Percentiles rank a stretch among this genome's conserved stretches.
Conservation (phyloP, 1,140 invertebrate genomes). For the Zaprionus ghesquierei region DNA sequence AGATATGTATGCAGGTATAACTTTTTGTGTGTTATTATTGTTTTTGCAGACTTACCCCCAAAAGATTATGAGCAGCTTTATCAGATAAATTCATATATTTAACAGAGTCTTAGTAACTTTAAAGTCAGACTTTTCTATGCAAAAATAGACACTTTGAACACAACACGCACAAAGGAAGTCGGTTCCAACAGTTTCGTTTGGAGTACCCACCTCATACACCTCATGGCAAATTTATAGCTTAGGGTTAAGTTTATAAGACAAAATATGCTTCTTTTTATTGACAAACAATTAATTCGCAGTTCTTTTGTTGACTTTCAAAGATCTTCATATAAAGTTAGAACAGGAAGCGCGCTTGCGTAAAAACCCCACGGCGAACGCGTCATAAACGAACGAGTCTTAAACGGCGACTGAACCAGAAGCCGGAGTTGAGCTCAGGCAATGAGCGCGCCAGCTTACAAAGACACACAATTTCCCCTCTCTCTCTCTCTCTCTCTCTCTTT, state of each 20-base stretch:
- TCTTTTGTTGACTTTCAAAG: constrained; percentile 9
- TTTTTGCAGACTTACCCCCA: not conserved
- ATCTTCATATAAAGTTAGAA: constrained; percentile 2
- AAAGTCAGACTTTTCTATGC: not conserved
- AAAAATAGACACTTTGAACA: not conserved
- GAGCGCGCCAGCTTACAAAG: constrained; percentile 14
- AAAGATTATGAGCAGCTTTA: not conserved
- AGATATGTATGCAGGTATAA: too few relatives aligned
- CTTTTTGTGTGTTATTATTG: too few relatives aligned
- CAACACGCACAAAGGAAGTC: not conserved
- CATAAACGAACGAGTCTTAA: constrained; percentile 48
- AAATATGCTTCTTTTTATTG: not conserved
- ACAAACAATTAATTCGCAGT: not conserved
- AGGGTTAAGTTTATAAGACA: not conserved
- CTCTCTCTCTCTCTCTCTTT: not conserved
- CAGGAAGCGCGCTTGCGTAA: constrained; percentile 3
- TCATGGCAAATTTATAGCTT: not conserved
- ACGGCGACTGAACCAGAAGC: constrained; percentile 46
- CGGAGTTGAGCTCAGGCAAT: constrained; percentile 39
- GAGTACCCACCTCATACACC: not conserved
- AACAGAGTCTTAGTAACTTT: not conserved
- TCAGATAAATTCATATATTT: not conserved
- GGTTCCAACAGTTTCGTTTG: not conserved
- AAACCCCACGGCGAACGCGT: constrained; percentile 30
- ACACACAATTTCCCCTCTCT: not conserved